Base-by-base conservation (phyloP, 2,888 invertebrate species). In the Hypena proboscidalis region DNA sequence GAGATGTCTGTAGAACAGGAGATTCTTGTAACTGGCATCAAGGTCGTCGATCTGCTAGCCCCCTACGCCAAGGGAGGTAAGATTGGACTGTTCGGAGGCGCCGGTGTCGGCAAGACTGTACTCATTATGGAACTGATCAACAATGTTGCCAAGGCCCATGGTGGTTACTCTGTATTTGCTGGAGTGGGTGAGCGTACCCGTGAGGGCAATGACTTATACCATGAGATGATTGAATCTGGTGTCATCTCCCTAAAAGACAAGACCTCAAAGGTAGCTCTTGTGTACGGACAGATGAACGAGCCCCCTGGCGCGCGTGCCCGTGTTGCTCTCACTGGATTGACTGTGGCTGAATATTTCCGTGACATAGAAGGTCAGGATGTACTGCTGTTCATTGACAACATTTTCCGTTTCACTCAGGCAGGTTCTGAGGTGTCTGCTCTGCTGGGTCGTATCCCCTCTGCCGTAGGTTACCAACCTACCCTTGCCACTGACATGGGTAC, bases 261-360 rank as follows among this genome's bases (percentile, higher is more conserved):
- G 79, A 94, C 94, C 17, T 98, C 97, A 3, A 98, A 98, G 91
- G 97, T 97, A 77, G 95, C 97, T 0, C 93, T 98, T 44, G 97
- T 98, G 57, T 98, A 97, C 75, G 98, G 98, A 30, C 98, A 98
- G 91, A 98, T 98, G 98, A 98, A 98, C 83, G 98, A 98, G 90
- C 98, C 98, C 22, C 98, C 98, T 49, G 98, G 98, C 62, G 98
- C 98, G 36, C 95, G 98, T 78, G 97, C 97, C 66, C 95, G 98
- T 79, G 98, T 98, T 27, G 97, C 97, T 42, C 90, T 98, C 47
- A 97, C 97, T 56, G 98, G 97, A 51, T 90, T 98, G 53, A 97
- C 97, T 22, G 97, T 98, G 27, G 98, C 98, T 31, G 98, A 98
- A 83, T 97, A 97, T 81, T 98, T 97, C 95, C 95, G 98, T 80